phyloP scores from a whole-genome alignment of 2,113 vertebrate genomes.

The Symphodus melops region DNA sequence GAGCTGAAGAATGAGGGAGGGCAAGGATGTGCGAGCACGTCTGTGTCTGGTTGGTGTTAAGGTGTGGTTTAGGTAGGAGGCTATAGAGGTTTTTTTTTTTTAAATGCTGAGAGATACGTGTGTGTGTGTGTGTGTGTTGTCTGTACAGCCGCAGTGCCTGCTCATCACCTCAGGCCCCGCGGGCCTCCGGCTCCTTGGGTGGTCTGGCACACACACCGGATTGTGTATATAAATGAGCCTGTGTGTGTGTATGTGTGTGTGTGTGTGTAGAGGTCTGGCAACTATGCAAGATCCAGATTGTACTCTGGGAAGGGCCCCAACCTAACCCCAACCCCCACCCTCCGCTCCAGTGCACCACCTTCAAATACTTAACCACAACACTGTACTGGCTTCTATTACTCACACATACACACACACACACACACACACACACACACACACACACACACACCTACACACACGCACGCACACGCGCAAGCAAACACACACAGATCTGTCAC shows the following conservation, averaged over 20 bases:
- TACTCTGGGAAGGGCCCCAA: conserved; percentile 86
- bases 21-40: conserved; percentile 28
- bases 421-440: background rate
- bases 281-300: conserved; percentile 84
- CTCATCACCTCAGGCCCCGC: conserved; percentile 87
- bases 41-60: conserved; percentile 62
- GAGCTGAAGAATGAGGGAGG: conserved; percentile 64
- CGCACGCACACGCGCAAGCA: background rate
- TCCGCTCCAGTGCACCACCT: conserved; percentile 81
- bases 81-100: conserved; percentile 45
- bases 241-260: conserved; percentile 24
- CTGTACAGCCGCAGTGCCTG: conserved; percentile 81
- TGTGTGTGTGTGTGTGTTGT: conserved; percentile 65
- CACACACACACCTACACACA: background rate
- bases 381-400: conserved; percentile 71
- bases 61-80: conserved; percentile 65
- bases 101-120: conserved; percentile 50
- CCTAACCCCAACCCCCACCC: conserved; percentile 77
- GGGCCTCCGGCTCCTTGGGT: conserved; percentile 80
- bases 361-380: conserved; percentile 80
- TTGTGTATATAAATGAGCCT: conserved; percentile 23
- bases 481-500: background rate
- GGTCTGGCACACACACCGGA: conserved; percentile 69
- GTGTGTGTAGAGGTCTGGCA: conserved; percentile 83
- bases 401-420: conserved; percentile 28